These are phyloP conservation scores for Phylloscopus trochiloides DNA, from an alignment of 2,113 vertebrate species.

Conservation along the genomic window DNA sequence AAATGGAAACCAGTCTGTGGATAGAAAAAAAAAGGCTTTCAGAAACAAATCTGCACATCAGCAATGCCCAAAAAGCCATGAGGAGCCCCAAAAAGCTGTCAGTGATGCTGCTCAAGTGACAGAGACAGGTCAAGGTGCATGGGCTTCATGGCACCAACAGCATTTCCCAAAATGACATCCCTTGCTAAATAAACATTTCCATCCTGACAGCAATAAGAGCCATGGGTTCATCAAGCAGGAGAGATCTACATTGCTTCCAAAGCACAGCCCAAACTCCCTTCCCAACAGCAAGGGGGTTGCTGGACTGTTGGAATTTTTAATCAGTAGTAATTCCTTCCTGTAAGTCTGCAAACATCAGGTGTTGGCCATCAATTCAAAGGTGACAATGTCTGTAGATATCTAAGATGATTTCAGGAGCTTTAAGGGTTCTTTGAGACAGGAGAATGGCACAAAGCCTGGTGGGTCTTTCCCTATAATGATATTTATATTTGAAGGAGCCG, in stretches of 20 bases:
- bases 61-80: not conserved
- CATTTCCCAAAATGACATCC: not conserved
- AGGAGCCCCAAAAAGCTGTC: not conserved
- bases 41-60: not conserved
- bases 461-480: not conserved
- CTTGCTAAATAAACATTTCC: not conserved
- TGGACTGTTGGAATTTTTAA: not conserved
- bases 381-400: not conserved
- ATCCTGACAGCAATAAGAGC: not conserved
- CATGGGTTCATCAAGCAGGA: not conserved
- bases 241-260: not conserved
- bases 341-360: not conserved
- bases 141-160: not conserved
- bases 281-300: not conserved
- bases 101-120: not conserved
- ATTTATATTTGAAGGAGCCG: not conserved
- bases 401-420: not conserved
- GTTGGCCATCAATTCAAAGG: not conserved
- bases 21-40: conserved; percentile 39
- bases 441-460: not conserved
- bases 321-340: not conserved
- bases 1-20: conserved; percentile 66
- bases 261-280: not conserved
- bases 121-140: not conserved
- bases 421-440: not conserved